Percentiles rank a stretch among this genome's conserved stretches.
Conservation (phyloP, 2,797 vertebrate genomes). For the Cynodonichthys magdalenae region DNA sequence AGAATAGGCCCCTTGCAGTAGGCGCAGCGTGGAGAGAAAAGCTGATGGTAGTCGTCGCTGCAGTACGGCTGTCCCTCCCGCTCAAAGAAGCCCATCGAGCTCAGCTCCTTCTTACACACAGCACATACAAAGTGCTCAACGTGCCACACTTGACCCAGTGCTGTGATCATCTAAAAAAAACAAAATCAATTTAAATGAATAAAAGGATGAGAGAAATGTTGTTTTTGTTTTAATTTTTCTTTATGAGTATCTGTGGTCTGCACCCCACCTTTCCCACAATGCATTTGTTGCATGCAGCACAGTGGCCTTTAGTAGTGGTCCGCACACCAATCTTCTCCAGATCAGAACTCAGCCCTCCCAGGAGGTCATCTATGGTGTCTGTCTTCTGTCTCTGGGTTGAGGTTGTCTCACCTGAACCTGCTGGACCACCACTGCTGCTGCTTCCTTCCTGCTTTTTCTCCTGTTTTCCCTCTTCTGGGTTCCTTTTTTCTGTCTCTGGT, state of each 20-base stretch:
- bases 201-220: too few relatives aligned
- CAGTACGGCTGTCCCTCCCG: constrained; percentile 85
- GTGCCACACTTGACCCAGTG: constrained; percentile 89
- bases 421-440: constrained; percentile 8
- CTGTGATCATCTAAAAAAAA: constrained; percentile 84
- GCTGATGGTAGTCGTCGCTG: constrained; percentile 85
- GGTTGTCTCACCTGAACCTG: constrained; percentile 24
- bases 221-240: background rate
- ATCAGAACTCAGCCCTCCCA: constrained; percentile 86
- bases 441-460: constrained; percentile 28
- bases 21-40: constrained; percentile 79
- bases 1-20: constrained; percentile 82
- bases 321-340: constrained; percentile 89
- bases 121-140: constrained; percentile 90
- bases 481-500: constrained; percentile 55
- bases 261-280: constrained; percentile 87
- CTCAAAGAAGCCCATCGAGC: constrained; percentile 85
- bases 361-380: constrained; percentile 84
- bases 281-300: constrained; percentile 85
- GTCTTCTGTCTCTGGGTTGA: constrained; percentile 32
- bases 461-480: constrained; percentile 23
- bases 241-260: background rate
- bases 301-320: constrained; percentile 82
- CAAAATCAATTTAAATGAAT: too few relatives aligned
- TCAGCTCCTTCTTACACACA: constrained; percentile 82